phyloP scores from a whole-genome alignment of 2,888 invertebrate genomes.

The Drosophila seclusa region DNA sequence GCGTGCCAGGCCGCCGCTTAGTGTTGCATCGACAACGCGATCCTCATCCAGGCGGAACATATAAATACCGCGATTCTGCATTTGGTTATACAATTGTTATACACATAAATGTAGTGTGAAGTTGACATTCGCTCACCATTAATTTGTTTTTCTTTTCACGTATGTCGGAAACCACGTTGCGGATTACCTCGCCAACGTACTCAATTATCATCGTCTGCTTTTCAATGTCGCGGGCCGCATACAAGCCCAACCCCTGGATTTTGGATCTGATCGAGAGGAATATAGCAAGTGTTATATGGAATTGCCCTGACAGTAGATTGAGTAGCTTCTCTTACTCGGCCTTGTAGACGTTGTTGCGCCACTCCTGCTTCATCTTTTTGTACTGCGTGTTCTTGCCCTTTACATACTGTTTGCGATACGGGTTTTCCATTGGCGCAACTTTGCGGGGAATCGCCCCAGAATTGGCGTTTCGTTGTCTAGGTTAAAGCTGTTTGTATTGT shows the following conservation, averaged over 20 bases:
- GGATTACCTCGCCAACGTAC: slow-evolving; percentile 99
- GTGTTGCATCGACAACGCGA: slow-evolving; percentile 98
- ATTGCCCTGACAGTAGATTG: not conserved
- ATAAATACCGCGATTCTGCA: slow-evolving; percentile 97
- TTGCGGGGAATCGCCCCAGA: slow-evolving; percentile 87
- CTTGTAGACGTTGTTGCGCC: slow-evolving; percentile 98
- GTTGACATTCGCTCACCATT: slow-evolving; percentile 67
- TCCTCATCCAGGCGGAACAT: slow-evolving; percentile 99
- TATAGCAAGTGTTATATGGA: not conserved
- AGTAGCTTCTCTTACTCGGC: slow-evolving; percentile 88
- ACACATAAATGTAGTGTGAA: not conserved
- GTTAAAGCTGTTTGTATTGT: too few relatives aligned
- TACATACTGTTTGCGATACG: slow-evolving; percentile 98
- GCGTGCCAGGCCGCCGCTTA: slow-evolving; percentile 97
- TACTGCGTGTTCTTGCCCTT: slow-evolving; percentile 99
- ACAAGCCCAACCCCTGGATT: slow-evolving; percentile 98
- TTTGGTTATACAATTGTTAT: not conserved
- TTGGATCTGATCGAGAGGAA: slow-evolving; percentile 88
- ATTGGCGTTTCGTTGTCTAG: slow-evolving; percentile 73
- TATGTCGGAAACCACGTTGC: slow-evolving; percentile 97
- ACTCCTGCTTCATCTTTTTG: slow-evolving; percentile 99
- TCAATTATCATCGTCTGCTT: slow-evolving; percentile 99
- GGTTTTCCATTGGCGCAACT: slow-evolving; percentile 87
- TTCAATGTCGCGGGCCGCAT: slow-evolving; percentile 98
- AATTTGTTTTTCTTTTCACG: slow-evolving; percentile 98